These are phyloP conservation scores for Pseudorectes ferrugineus DNA, from an alignment of 2,113 vertebrate genomes.

Conservation along the genomic window DNA sequence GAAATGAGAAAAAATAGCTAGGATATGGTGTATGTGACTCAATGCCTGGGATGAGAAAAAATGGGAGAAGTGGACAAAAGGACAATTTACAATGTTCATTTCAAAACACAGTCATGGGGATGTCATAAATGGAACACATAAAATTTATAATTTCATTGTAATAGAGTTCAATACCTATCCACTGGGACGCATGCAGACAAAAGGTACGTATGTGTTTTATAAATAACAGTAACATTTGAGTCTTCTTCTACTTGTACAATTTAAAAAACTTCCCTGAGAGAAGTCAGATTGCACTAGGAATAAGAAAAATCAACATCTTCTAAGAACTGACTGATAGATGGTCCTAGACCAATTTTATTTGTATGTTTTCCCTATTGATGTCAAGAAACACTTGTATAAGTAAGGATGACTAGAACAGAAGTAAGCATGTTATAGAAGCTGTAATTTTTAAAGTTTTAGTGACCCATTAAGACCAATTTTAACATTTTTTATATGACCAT, in stretches of 20 bases:
- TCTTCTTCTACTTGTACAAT: background rate
- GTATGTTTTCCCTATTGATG: background rate
- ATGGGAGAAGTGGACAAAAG: background rate
- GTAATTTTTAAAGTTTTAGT: background rate
- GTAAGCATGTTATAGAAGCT: background rate
- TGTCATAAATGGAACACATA: background rate
- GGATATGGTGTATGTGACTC: background rate
- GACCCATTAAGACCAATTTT: background rate
- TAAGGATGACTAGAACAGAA: background rate
- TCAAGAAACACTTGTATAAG: background rate
- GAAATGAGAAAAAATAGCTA: background rate
- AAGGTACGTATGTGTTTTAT: background rate
- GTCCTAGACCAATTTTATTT: background rate
- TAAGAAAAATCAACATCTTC: background rate
- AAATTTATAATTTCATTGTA: background rate
- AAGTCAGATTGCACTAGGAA: background rate
- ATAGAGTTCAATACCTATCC: background rate
- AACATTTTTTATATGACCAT: background rate
- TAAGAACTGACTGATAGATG: background rate
- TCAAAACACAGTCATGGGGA: fast-evolving
- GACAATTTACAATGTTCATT: background rate
- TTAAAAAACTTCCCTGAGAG: background rate
- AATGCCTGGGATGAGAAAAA: background rate
- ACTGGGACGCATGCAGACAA: background rate
- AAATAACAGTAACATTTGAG: background rate